Base-by-base conservation (phyloP, 2,797 vertebrate species). In the Synanceia verrucosa region DNA sequence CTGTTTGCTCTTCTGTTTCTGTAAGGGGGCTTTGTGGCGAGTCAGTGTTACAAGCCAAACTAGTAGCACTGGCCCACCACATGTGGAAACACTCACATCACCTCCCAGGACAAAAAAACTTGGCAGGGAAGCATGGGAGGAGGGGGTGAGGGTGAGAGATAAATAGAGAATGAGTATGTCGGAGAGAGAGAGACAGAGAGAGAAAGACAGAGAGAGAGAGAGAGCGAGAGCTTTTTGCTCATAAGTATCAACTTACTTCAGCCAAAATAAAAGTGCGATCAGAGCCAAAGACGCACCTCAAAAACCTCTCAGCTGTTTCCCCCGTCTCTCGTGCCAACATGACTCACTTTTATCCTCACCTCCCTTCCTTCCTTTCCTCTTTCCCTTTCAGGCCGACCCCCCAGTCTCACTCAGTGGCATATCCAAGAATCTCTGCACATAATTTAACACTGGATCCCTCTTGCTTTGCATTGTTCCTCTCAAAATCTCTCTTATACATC, bases 51-150 rank as follows among this genome's bases (percentile, higher is more conserved):
- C 88, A 86, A 87, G 92, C 91, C 91, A 93, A 91, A 92, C 86
- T 88, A 72, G 90, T 93, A 93, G 91, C 90, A 83, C 86, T 62
- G 86, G 89, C 86, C 86, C 59, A 82, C 79, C 88, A 90, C 91
- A 93, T 93, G 88, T 92, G 91, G 89, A 93, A 93, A 92, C 91
- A 90, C 85, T 92, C 90, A 91, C 85, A 87, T 88, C 87, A 91
- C 86, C 90, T 90, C 89, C 84, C 64, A 82, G 86, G 77, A 87
- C 81, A 84, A 83, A 66, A 82, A 84, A 86, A 90, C 81, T 85
- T 91, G 90, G 87, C 89, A 84, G 61, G 37, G 73, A 75, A 72
- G 66, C 77, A 86, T 6, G 21, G 51, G 80, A 81, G 70, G 82
- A 78, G 74, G 83, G 60, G 70, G 75, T 21, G 73, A 36, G 53